Base-by-base conservation (phyloP, 2,888 invertebrate genomes). In the Megamerina dolium region DNA sequence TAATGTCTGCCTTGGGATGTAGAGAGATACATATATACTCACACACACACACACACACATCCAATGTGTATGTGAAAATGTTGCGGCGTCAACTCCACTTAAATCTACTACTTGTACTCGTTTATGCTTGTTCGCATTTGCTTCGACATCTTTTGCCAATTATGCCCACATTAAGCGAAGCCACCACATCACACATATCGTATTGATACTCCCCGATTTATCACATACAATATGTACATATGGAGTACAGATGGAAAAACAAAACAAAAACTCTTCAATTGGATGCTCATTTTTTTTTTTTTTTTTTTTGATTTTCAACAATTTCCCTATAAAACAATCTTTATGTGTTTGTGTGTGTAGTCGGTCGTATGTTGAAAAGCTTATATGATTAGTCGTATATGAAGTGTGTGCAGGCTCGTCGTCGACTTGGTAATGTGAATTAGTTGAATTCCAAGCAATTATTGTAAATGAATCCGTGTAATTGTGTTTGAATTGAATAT, bases 371-470 rank as follows among this genome's bases (percentile, higher is more conserved):
- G n/a, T n/a, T n/a, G n/a, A n/a, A n/a, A n/a, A n/a, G n/a, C n/a
- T n/a, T n/a, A n/a, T n/a, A n/a, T n/a, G n/a, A n/a, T n/a, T n/a
- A n/a, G n/a, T n/a, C n/a, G n/a, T n/a, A n/a, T n/a, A n/a, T n/a
- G n/a, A n/a, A n/a, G n/a, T n/a, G n/a, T n/a, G n/a, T n/a, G n/a
- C n/a, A n/a, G n/a, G n/a, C n/a, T n/a, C n/a, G n/a, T n/a, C n/a
- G n/a, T n/a, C 55, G 53, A 56, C 51, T 62, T 58, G 55, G 61
- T 60, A 61, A 58, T 62, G 61, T 57, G 62, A 61, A 60, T 60
- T 61, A 59, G 62, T 60, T 61, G 56, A 56, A 53, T 51, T 53
- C 56, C 50, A 48, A 51, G 57, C 62, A 60, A 60, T 60, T 59
- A 61, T 56, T 57, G 60, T 54, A 53, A 53, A 49, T 54, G 54